A percentile compares a stretch with the other conserved stretches of the same genome.
These are phyloP conservation scores for Numenius arquata DNA, from an alignment of 2,113 vertebrate genomes.

Conservation along the genomic window DNA sequence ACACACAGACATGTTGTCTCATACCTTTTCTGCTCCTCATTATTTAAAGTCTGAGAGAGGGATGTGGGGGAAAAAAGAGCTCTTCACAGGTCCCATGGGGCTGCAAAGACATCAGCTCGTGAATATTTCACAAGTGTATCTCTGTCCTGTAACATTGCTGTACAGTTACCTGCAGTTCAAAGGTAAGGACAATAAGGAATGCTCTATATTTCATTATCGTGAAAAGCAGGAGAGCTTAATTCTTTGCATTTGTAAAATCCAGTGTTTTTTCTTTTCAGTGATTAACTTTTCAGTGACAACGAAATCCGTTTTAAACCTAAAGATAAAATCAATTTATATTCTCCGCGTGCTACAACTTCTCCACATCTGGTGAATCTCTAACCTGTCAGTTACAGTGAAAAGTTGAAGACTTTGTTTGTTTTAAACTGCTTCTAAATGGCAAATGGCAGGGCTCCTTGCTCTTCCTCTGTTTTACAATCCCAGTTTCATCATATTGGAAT, in stretches of 20 bases:
- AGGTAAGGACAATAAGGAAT: slow-evolving; percentile 47
- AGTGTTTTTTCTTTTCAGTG: background rate
- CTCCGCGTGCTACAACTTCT: background rate
- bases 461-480: background rate
- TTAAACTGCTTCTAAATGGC: background rate
- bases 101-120: slow-evolving; percentile 57
- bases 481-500: background rate
- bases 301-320: background rate
- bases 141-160: slow-evolving; percentile 54
- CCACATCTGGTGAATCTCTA: background rate
- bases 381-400: slow-evolving; percentile 18
- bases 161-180: slow-evolving; percentile 59
- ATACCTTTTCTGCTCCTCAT: slow-evolving; percentile 59
- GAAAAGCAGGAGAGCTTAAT: background rate
- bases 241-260: background rate
- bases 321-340: background rate
- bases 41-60: slow-evolving; percentile 68
- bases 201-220: slow-evolving; percentile 8
- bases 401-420: background rate
- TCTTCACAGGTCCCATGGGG: slow-evolving; percentile 67
- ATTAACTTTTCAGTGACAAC: background rate
- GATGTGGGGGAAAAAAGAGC: slow-evolving; percentile 44
- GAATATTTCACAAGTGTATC: slow-evolving; percentile 68
- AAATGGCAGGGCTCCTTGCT: background rate
- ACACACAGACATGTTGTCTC: slow-evolving; percentile 57